Evolutionary conservation across 2,113 vertebrate species (phyloP).

Genomic region (Pterocles orientalis): DNA sequence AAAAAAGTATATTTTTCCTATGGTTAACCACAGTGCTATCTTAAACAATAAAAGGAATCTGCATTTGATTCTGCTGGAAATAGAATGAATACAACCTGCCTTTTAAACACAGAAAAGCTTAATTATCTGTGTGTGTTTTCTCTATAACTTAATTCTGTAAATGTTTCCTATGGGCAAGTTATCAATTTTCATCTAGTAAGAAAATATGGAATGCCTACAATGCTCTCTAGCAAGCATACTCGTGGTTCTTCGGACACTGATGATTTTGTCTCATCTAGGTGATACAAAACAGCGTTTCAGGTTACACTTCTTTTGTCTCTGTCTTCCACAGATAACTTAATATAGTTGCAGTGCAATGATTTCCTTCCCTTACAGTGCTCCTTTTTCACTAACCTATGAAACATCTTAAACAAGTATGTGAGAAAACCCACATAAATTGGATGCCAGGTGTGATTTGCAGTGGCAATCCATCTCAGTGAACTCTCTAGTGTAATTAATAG

Average conservation of each 20-base stretch:
- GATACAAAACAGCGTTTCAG: neutral
- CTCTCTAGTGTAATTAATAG: neutral
- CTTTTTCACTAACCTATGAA: neutral
- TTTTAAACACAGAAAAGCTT: neutral
- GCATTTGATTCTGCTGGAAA: neutral
- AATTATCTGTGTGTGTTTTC: neutral
- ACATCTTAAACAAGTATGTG: neutral
- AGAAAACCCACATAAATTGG: neutral
- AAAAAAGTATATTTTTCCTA: neutral
- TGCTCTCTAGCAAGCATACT: neutral
- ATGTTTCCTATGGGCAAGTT: neutral
- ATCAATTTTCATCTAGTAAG: neutral
- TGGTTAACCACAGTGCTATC: neutral
- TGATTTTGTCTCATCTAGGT: neutral
- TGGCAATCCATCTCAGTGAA: neutral
- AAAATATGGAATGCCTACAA: neutral
- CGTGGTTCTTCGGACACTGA: neutral
- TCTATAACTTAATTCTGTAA: neutral
- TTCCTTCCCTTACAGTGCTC: neutral
- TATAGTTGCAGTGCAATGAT: neutral
- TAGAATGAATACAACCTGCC: neutral
- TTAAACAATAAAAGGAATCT: neutral
- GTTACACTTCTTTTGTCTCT: neutral
- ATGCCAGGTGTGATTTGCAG: neutral
- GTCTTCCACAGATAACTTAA: neutral